Evolutionary conservation across 2,888 invertebrate genomes (phyloP).

Genomic region (Lutraria lutraria): DNA sequence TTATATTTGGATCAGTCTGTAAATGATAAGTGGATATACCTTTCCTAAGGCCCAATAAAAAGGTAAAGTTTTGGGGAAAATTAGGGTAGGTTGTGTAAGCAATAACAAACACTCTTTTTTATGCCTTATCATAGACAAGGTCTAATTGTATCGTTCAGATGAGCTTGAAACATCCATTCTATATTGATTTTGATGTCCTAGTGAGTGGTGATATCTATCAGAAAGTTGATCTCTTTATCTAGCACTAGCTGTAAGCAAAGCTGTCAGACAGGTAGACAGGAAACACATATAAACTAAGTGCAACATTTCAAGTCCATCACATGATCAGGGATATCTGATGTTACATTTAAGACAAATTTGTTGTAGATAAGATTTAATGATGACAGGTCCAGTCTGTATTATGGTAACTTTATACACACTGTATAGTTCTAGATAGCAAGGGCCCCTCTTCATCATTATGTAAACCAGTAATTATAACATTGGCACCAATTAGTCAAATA

Average conservation of each 20-base stretch:
- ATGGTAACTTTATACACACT: slow-evolving; percentile 22
- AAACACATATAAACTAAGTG: slow-evolving; percentile 28
- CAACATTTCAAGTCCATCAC: not conserved
- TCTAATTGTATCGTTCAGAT: no score
- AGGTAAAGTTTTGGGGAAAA: no score
- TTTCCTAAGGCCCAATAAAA: no score
- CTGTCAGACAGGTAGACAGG: slow-evolving; percentile 23
- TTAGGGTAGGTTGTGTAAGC: no score
- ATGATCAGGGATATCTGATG: slow-evolving; percentile 36
- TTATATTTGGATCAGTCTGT: no score
- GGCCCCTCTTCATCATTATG: slow-evolving; percentile 24
- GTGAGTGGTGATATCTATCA: not conserved
- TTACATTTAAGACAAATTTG: slow-evolving; percentile 22
- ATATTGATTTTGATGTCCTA: no score
- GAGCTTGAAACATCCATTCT: no score
- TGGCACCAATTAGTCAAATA: slow-evolving; percentile 8
- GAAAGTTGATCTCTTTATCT: slow-evolving; percentile 22
- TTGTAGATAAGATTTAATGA: slow-evolving; percentile 34
- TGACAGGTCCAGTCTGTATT: not conserved
- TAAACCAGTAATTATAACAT: slow-evolving; percentile 23
- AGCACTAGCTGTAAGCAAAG: not conserved
- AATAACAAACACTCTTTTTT: no score
- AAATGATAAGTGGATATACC: no score
- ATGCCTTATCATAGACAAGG: no score
- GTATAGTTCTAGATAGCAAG: not conserved